Evolutionary conservation across 2,113 vertebrate species (phyloP), one percentile per base, ranked within the genome.

Genomic region (Suricata suricatta): DNA sequence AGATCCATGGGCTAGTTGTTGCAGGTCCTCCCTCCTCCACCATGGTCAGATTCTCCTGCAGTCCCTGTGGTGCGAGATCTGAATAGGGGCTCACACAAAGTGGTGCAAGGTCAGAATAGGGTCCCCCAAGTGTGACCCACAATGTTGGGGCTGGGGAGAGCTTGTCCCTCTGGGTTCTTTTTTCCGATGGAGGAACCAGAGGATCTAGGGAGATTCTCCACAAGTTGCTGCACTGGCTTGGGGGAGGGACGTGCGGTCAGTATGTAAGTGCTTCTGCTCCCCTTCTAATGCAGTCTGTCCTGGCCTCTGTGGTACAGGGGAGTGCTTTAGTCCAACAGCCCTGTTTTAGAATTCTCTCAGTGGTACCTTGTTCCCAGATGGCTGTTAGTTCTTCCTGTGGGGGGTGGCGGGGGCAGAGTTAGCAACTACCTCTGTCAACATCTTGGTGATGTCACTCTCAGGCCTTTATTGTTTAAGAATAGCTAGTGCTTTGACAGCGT

Each of bases 401-500:
- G 7, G 41, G 41, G 27, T 12, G 27, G 63, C 23, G 60, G 38
- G 31, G 25, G 27, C 27, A 76, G 50, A 71, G 29, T 79, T 17
- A 13, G 29, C 17, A 79, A 33, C 47, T 33, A 33, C 16, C 47
- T 76, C 10, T 76, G 14, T 47, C 41, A n/a, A 41, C 79, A 25
- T 33, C 84, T 60, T 82, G 80, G 38, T 50, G 71, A 74, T 27
- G 38, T 44, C 23, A 74, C 23, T 74, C 38, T 74, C 38, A 44
- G 93, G 84, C 89, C 96, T 98, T 97, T 85, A 90, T 93, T 50
- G 90, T 84, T 63, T 98, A 97, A 98, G 97, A 93, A 47, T 95
- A 98, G 95, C 97, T 96, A 97, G 91, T 95, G 21, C 85, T 91
- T 21, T 98, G 96, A 98, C 96, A 98, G 96, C 64, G 64, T 98